Conservation (phyloP, 1,140 invertebrate species). For the Drosophila varians region DNA sequence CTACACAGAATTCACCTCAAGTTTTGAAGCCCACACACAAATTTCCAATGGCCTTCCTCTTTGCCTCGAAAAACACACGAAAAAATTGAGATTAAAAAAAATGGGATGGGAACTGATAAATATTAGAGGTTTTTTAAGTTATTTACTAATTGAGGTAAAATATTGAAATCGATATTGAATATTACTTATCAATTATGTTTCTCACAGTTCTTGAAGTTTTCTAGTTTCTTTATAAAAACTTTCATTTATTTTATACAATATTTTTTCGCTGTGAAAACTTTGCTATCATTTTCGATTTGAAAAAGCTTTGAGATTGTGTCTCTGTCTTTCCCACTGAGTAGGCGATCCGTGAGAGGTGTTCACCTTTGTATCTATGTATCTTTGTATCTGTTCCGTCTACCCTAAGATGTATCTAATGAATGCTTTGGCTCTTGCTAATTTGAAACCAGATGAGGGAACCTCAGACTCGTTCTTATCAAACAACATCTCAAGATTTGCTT, state of each 20-base stretch:
- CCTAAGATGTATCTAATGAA: conserved; percentile 39
- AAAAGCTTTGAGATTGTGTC: conserved; percentile 27
- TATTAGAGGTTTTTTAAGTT: too few species aligned
- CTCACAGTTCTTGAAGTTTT: too few species aligned
- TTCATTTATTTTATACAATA: too few species aligned
- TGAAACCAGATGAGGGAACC: too few species aligned
- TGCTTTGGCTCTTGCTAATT: conserved; percentile 18
- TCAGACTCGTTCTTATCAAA: too few species aligned
- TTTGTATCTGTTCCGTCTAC: conserved; percentile 9
- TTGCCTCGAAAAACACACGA: not conserved
- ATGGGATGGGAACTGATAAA: not conserved
- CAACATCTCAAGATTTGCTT: too few species aligned
- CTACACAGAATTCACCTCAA: conserved; percentile 29
- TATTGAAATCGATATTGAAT: too few species aligned
- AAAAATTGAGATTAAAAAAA: not conserved
- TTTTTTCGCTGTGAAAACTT: conserved; percentile 22
- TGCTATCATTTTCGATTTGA: conserved; percentile 48
- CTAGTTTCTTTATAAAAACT: too few species aligned
- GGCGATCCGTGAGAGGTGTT: conserved; percentile 31
- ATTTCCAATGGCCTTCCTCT: not conserved
- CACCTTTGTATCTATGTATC: conserved; percentile 20
- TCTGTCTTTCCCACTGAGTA: conserved; percentile 28
- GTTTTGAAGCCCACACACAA: conserved; percentile 27
- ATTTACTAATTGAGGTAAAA: too few species aligned
- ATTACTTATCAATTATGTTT: too few species aligned